Evolutionary conservation across 2,888 invertebrate species (phyloP), one percentile per base, ranked within the genome.

Genomic region (Parnassius mnemosyne): DNA sequence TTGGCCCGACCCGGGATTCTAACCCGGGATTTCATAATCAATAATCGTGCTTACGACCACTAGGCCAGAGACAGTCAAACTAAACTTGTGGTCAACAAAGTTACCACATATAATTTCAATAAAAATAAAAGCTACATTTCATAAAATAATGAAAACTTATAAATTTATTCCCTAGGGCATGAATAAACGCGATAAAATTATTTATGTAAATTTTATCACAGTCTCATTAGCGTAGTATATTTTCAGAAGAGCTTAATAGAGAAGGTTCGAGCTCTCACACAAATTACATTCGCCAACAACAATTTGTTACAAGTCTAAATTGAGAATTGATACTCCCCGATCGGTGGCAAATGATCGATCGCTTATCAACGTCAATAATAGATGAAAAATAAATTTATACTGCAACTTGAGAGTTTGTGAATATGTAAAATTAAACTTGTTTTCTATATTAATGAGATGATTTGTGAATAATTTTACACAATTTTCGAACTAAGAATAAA

Each of bases 241-340:
- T 25, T 54, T 44, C 49, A 34, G 7, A 69, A 64, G 12, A 34
- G 43, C 16, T 53, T 34, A 13, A 34, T 11, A 62, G 42, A 60
- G 68, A 66, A 66, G 70, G 68, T 58, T 67, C 71, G 75, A 67
- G 84, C 85, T 85, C 75, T 85, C 76, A 81, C 68, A 71, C 71
- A 85, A 86, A 87, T 86, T 87, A 81, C 78, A 81, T 83, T 82
- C 74, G 66, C 64, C 70, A 65, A 65, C 65, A 83, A 84, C 83
- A 83, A 84, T 86, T 87, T 84, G 83, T 84, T 83, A 80, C 69
- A 59, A 65, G 72, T 76, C 70, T 73, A 79, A 78, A 81, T 79
- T 76, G 79, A 71, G 71, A 77, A 75, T 74, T 73, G 73, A 68
- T 65, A 67, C 63, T 69, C 70, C 73, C 72, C 65, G 61, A 65